Evolutionary conservation across 2,888 invertebrate species (phyloP).

Genomic region (Myathropa florea): DNA sequence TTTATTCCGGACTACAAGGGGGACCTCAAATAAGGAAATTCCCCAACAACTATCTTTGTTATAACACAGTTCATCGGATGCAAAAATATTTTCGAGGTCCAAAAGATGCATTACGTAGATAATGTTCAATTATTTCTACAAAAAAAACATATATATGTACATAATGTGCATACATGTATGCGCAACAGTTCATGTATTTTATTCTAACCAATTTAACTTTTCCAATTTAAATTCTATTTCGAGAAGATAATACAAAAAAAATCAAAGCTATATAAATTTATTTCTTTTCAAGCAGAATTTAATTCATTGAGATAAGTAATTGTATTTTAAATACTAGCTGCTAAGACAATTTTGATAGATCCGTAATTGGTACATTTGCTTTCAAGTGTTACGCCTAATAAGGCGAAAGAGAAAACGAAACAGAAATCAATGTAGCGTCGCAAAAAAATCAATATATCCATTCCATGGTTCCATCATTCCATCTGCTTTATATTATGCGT

Average conservation of each 20-base stretch:
- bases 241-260: neutral
- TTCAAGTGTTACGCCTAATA: neutral
- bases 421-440: neutral
- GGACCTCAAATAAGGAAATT: no score
- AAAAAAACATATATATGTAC: no score
- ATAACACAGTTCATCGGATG: no score
- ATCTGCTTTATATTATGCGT: neutral
- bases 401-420: neutral
- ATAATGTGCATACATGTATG: no score
- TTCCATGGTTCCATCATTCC: neutral
- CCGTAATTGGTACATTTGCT: neutral
- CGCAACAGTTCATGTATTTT: no score
- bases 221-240: no score
- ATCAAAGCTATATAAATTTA: neutral
- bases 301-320: neutral
- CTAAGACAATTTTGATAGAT: neutral
- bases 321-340: neutral
- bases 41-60: no score
- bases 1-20: no score
- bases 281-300: neutral
- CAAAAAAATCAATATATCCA: neutral
- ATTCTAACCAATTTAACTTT: neutral
- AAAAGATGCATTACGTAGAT: no score
- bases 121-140: no score
- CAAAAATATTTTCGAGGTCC: no score